phyloP scores from a whole-genome alignment of 2,888 invertebrate genomes.

The Tipula helvola region DNA sequence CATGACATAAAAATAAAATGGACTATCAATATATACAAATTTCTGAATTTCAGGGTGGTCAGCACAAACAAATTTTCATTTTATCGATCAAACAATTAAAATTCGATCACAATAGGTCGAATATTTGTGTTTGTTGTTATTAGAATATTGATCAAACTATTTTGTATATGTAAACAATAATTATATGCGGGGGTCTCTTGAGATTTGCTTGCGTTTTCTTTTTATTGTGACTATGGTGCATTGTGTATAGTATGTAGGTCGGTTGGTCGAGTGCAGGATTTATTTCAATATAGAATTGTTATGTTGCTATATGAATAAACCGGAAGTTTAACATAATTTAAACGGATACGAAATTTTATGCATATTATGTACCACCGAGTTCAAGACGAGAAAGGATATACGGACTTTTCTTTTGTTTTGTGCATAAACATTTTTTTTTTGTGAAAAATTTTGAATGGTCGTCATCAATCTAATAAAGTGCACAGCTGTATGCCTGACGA shows the following conservation, averaged over 20 bases:
- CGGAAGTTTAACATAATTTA: not conserved
- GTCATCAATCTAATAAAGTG: not conserved
- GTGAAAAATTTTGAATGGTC: not conserved
- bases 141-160: not conserved
- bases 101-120: not conserved
- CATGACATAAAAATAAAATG: not conserved
- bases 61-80: not conserved
- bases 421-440: not conserved
- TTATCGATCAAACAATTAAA: conserved; percentile 4
- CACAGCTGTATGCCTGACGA: not conserved
- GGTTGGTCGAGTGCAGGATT: not conserved
- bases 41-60: not conserved
- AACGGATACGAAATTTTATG: not conserved
- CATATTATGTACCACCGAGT: not conserved
- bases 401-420: not conserved
- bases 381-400: not conserved
- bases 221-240: no score
- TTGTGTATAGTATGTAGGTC: not conserved
- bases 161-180: not conserved
- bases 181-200: not conserved
- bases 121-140: not conserved
- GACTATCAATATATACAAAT: not conserved
- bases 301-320: not conserved
- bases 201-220: not conserved
- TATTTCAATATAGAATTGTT: not conserved